Evolutionary conservation across 2,113 vertebrate genomes (phyloP), one percentile per base, ranked within the genome.

Genomic region (Puma concolor): DNA sequence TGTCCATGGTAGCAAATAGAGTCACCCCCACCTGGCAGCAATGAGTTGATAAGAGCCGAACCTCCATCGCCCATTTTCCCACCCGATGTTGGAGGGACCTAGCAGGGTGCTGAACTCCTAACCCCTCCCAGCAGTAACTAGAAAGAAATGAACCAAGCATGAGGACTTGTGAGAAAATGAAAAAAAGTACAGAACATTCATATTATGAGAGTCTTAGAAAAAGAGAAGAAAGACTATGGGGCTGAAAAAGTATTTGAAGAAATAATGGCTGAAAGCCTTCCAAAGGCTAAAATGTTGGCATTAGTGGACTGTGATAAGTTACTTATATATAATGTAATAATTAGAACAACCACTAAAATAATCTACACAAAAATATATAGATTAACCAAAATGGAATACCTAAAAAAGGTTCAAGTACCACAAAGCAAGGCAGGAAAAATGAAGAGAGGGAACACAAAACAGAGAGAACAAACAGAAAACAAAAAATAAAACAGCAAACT

Each of bases 371-470:
- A 93, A 81, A 52, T 77, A 77, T 27, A 44, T 17, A 80, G 44
- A 72, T 41, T 81, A 95, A 79, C 52, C 38, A 91, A 92, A 92
- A 63, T 31, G 12, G 31, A 88, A 92, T 84, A 83, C 29, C 67
- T 80, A 33, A 76, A 83, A 83, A 93, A 88, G 36, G 31, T 60
- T 93, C 36, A 74, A 54, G n/a, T 10, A 85, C 67, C 48, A 85
- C 57, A 67, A 2, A 85, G 23, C 31, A 95, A 85, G 31, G 57
- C 16, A 91, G 48, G 72, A 95, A 91, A 85, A 85, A 69, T 33
- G 77, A 63, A 83, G 63, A 63, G 77, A 19, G 77, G 6, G 7
- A 76, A 84, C 0, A 64, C 31, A 67, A 95, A 76, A 57, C 29
- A 83, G 31, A 84, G 21, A 17, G 27, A 84, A 84, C n/a, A 76